Conservation (phyloP, 2,888 invertebrate species). For the Hesperia comma region DNA sequence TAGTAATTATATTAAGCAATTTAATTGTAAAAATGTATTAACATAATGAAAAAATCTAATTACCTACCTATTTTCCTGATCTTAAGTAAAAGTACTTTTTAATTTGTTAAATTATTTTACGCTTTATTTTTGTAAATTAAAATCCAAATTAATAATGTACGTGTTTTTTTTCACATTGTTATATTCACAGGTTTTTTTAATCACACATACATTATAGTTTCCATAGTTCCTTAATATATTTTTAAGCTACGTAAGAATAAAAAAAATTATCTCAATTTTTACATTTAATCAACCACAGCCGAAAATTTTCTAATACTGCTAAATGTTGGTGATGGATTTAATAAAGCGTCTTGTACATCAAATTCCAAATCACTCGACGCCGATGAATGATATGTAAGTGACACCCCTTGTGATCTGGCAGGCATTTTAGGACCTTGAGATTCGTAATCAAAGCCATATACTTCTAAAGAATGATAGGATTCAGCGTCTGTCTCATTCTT, state of each 20-base stretch:
- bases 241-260: neutral
- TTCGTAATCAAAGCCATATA: conserved; percentile 54
- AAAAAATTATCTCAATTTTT: neutral
- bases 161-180: too few species aligned
- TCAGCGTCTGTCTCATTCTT: conserved; percentile 29
- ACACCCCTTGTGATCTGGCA: conserved; percentile 29
- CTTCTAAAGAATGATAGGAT: conserved; percentile 56
- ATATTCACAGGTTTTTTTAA: too few species aligned
- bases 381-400: conserved; percentile 43
- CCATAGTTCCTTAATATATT: neutral
- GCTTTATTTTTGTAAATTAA: too few species aligned
- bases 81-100: too few species aligned
- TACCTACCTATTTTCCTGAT: too few species aligned
- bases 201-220: too few species aligned
- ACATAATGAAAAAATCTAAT: too few species aligned
- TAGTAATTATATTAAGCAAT: too few species aligned
- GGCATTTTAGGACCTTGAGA: conserved; percentile 16
- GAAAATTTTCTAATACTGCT: conserved; percentile 22
- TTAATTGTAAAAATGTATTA: too few species aligned
- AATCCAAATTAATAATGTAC: too few species aligned
- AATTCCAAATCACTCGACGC: conserved; percentile 37
- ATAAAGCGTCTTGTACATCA: conserved; percentile 23
- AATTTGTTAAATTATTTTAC: too few species aligned
- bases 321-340: conserved; percentile 11
- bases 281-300: neutral